These are phyloP conservation scores for Camelus dromedarius DNA, from an alignment of 2,113 vertebrate genomes.

Conservation along the genomic window DNA sequence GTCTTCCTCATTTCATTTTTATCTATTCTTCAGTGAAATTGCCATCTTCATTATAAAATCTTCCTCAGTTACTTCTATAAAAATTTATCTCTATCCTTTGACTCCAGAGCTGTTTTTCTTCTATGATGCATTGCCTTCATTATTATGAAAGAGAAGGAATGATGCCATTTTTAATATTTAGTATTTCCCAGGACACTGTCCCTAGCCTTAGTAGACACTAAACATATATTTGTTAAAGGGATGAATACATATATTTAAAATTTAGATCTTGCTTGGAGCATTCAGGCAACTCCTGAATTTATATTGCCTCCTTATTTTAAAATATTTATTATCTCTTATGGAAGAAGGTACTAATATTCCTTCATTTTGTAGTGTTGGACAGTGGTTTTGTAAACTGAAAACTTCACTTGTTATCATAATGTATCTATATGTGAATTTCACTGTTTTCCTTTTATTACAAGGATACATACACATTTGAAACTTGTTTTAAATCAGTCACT, in stretches of 20 bases:
- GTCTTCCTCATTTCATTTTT: not conserved
- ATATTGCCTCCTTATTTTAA: not conserved
- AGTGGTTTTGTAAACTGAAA: constrained; percentile 34
- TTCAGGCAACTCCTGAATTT: not conserved
- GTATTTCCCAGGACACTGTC: not conserved
- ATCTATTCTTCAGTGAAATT: not conserved
- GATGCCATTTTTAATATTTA: not conserved
- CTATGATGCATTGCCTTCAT: not conserved
- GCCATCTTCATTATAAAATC: not conserved
- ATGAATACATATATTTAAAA: constrained; percentile 12
- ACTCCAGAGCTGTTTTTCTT: not conserved
- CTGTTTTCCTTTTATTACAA: not conserved
- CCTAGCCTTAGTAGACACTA: not conserved
- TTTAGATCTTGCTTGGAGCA: not conserved
- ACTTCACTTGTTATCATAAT: not conserved
- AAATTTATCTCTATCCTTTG: not conserved
- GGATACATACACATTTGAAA: not conserved
- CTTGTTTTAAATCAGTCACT: not conserved
- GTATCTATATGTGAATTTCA: not conserved
- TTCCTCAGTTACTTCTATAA: not conserved
- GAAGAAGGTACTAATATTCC: not conserved
- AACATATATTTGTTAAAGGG: not conserved
- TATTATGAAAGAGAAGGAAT: not conserved
- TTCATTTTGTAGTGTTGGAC: not conserved
- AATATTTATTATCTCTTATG: not conserved